Base-by-base conservation (phyloP, 1,140 invertebrate genomes). In the Lasioglossum baleicum region DNA sequence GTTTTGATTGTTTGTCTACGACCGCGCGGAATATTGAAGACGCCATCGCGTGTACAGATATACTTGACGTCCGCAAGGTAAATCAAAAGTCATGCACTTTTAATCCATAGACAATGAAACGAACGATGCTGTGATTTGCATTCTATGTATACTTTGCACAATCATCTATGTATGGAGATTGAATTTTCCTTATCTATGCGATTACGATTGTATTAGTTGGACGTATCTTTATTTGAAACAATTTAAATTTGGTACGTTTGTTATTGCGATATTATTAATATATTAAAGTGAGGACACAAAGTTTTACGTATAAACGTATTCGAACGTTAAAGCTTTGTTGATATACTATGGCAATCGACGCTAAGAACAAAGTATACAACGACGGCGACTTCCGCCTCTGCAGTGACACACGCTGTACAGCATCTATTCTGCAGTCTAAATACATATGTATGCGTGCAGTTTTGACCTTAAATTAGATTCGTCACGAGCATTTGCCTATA, bases 41-140 rank as follows among this genome's bases (percentile, higher is more conserved):
- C 81, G 81, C 73, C 81, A 81, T 83, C 78, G 76, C 60, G 68
- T 83, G 83, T 67, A 67, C 13, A 35, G 35, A 35, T 35, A n/a
- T n/a, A 35, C 31, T 65, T 77, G 70, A 86, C 77, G 81, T 86
- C 70, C 71, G 26, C 81, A n/a, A 86, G 85, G 85, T 86, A 83
- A 26, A 78, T 58, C 7, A 75, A 75, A n/a, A 68, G 26, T 11
- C 4, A 31, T 26, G 5, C 2, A 42, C 63, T 69, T 40, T 42
- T 56, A 48, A 65, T 17, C 20, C 7, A 58, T 51, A 48, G 17
- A n/a, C n/a, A n/a, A 26, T 51, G 15, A 51, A 44, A 66, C 0
- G 20, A 66, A 4, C 2, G n/a, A 58, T 58, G 10, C n/a, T 11
- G 58, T 60, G 13, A 11, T 26, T 11, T 26, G 20, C 20, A 26